Conservation (phyloP, 1,140 invertebrate genomes). For the Apocrypta bakeri region DNA sequence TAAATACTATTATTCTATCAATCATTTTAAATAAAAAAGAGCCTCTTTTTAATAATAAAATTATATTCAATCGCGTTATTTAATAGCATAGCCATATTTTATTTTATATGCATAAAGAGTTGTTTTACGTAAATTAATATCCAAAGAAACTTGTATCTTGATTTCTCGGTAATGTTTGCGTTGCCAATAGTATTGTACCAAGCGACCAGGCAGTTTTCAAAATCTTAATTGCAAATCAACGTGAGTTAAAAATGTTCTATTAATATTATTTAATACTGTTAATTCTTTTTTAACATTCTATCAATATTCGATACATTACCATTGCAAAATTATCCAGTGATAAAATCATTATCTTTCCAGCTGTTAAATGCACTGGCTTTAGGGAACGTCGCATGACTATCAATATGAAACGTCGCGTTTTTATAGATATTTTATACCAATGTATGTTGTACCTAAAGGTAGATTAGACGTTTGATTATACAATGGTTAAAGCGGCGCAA, state of each 20-base stretch:
- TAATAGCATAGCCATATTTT: no score
- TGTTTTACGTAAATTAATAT: background rate
- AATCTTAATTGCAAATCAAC: background rate
- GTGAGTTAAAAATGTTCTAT: background rate
- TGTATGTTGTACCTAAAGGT: no score
- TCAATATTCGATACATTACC: background rate
- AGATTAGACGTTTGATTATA: no score
- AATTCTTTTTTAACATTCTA: background rate
- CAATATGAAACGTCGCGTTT: no score
- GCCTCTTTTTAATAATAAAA: background rate
- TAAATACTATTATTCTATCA: slow-evolving; percentile 1
- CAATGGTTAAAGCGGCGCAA: no score
- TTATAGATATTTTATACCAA: no score
- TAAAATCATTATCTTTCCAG: no score
- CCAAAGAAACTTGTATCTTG: background rate
- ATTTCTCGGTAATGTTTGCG: background rate
- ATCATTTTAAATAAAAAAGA: background rate
- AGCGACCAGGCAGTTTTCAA: background rate
- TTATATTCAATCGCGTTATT: no score
- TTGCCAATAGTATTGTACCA: background rate
- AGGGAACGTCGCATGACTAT: no score
- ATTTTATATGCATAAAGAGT: no score
- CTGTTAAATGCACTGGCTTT: no score
- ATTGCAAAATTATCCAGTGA: background rate
- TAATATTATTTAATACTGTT: background rate